Percentiles rank a stretch among this genome's conserved stretches.
phyloP scores from a whole-genome alignment of 2,888 invertebrate species.

The Epirrita christyi region DNA sequence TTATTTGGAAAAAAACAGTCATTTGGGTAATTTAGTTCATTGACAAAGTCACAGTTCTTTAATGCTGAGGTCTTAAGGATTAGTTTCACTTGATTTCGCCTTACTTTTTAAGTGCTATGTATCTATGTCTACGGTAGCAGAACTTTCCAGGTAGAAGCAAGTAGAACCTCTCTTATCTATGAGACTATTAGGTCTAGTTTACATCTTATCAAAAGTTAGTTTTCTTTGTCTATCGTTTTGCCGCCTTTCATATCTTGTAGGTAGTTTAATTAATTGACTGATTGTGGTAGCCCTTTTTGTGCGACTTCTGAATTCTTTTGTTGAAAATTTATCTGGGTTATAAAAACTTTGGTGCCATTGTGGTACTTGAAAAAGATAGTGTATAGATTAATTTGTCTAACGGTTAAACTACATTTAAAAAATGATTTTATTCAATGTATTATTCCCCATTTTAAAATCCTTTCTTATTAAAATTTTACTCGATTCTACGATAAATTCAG shows the following conservation, averaged over 20 bases:
- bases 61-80: not conserved
- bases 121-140: too few species aligned
- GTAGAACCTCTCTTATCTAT: not conserved
- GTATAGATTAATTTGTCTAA: not conserved
- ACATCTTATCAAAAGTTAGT: slow-evolving; percentile 44
- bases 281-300: slow-evolving; percentile 76
- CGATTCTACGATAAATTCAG: too few species aligned
- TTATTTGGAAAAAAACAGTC: not conserved
- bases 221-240: slow-evolving; percentile 59
- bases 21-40: slow-evolving; percentile 2
- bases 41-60: slow-evolving; percentile 1
- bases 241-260: slow-evolving; percentile 70
- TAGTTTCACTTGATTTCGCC: not conserved
- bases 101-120: not conserved
- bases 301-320: slow-evolving; percentile 68
- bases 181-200: slow-evolving; percentile 9
- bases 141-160: not conserved
- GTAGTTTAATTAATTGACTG: slow-evolving; percentile 76
- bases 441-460: too few species aligned
- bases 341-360: slow-evolving; percentile 32
- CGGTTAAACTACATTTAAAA: too few species aligned
- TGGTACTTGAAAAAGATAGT: not conserved
- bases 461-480: too few species aligned
- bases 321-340: slow-evolving; percentile 58
- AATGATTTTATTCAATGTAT: too few species aligned